Percentiles rank a stretch among this genome's conserved stretches.
Evolutionary conservation across 2,113 vertebrate species (phyloP).

Genomic region (Carlito syrichta): DNA sequence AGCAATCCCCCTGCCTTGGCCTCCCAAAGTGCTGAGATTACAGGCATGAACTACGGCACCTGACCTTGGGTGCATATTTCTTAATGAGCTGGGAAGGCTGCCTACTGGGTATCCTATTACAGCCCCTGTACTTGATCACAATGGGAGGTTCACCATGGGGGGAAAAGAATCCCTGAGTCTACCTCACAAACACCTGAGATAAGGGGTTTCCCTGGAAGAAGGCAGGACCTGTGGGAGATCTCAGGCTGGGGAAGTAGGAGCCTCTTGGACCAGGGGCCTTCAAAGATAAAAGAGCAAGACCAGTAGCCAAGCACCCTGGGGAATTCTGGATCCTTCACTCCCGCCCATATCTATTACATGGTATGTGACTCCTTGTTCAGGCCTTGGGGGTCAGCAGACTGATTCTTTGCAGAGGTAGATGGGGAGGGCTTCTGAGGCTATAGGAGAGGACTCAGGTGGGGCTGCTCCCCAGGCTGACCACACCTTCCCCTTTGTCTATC

Average conservation of each 20-base stretch:
- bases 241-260: not conserved
- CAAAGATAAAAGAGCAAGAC: too few species aligned
- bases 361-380: not conserved
- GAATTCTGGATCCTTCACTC: not conserved
- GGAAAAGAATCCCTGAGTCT: not conserved
- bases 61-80: not conserved
- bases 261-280: not conserved
- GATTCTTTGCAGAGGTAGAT: not conserved
- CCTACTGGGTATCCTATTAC: not conserved
- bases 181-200: not conserved
- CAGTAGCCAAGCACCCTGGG: not conserved
- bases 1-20: too few species aligned
- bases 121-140: not conserved
- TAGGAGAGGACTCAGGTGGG: not conserved
- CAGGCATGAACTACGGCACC: too few species aligned
- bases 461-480: not conserved
- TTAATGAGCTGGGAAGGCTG: not conserved
- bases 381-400: not conserved
- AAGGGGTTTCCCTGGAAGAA: not conserved
- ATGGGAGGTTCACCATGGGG: not conserved
- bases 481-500: slow-evolving; percentile 10
- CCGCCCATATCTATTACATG: not conserved
- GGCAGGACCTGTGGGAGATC: too few species aligned
- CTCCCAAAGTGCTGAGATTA: too few species aligned
- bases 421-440: not conserved